Evolutionary conservation across 2,888 invertebrate species (phyloP), one percentile per base, ranked within the genome.

Genomic region (Yponomeuta sedellus): DNA sequence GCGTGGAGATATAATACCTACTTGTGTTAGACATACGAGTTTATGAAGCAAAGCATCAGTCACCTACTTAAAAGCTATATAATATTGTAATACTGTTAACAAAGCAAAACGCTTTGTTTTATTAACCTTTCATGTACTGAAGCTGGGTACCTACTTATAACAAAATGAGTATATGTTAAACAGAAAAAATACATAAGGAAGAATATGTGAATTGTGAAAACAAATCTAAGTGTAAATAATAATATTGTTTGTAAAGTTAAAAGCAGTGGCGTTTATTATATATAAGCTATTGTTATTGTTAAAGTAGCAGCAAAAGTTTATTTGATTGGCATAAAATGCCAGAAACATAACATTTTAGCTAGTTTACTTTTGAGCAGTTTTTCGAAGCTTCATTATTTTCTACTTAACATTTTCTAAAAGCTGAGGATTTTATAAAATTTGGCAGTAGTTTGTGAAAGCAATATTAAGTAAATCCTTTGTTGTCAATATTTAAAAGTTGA

Each of bases 361-460:
- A 0, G 20, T 19, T 58, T 58, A 58, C 58, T 58, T 58, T 19
- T 58, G 5, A 20, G 58, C 19, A 58, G 61, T 61, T n/a, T 61
- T 28, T 28, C 66, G 71, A 74, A 74, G 72, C 69, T 71, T 71
- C 11, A 22, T 56, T 16, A 56, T 61, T 67, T 69, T 75, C 80
- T 82, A 82, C 77, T 73, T 71, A 69, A 22, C 70, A 71, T 72
- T 71, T 66, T 73, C 76, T 80, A 67, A 67, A 84, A 83, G 83
- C 83, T 80, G 77, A 71, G 73, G 72, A 70, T 73, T 67, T 73
- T 67, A 44, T 19, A 22, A 44, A 40, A 71, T 81, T 74, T 81
- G 79, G 83, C 84, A 66, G 85, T 84, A 83, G 19, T 20, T 80
- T 72, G 79, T 83, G 79, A 70, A 82, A 83, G 85, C 85, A 75